Conservation (phyloP, 2,888 invertebrate species). For the Physocephala rufipes region DNA sequence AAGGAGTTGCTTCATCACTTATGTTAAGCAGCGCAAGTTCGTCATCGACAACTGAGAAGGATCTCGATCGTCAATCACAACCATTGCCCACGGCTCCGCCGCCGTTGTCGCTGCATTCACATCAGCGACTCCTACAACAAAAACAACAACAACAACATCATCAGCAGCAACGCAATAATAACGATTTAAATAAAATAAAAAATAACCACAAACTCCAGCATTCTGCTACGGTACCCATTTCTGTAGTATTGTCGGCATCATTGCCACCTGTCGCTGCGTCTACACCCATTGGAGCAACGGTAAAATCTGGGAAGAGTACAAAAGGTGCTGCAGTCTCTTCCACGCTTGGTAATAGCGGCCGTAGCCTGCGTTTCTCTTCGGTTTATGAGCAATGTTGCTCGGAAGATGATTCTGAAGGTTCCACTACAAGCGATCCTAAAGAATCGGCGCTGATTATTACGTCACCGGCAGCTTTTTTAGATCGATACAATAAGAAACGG, state of each 20-base stretch:
- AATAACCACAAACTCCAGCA: conserved; percentile 56
- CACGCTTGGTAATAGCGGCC: conserved; percentile 31
- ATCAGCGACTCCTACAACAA: conserved; percentile 26
- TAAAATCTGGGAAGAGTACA: conserved; percentile 41
- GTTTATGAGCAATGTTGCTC: conserved; percentile 58
- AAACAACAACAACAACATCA: conserved; percentile 16
- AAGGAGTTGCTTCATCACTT: conserved; percentile 54
- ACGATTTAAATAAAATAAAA: conserved; percentile 37
- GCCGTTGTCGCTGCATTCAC: conserved; percentile 37
- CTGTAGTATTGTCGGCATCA: not conserved
- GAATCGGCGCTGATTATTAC: conserved; percentile 62
- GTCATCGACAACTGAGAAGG: conserved; percentile 48
- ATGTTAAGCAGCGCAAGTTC: conserved; percentile 58
- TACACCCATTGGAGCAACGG: conserved; percentile 52
- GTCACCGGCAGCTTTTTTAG: conserved; percentile 63
- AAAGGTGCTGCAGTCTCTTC: conserved; percentile 32
- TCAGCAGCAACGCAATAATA: conserved; percentile 35
- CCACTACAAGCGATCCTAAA: conserved; percentile 64
- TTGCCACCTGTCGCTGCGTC: conserved; percentile 45
- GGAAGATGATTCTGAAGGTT: conserved; percentile 63
- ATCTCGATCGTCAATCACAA: conserved; percentile 14
- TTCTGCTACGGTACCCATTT: conserved; percentile 59
- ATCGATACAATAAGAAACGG: conserved; percentile 64
- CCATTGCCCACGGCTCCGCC: conserved; percentile 12
- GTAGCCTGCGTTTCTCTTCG: conserved; percentile 57